Evolutionary conservation across 2,113 vertebrate species (phyloP), one percentile per base, ranked within the genome.

Genomic region (Triplophysa siluroides): DNA sequence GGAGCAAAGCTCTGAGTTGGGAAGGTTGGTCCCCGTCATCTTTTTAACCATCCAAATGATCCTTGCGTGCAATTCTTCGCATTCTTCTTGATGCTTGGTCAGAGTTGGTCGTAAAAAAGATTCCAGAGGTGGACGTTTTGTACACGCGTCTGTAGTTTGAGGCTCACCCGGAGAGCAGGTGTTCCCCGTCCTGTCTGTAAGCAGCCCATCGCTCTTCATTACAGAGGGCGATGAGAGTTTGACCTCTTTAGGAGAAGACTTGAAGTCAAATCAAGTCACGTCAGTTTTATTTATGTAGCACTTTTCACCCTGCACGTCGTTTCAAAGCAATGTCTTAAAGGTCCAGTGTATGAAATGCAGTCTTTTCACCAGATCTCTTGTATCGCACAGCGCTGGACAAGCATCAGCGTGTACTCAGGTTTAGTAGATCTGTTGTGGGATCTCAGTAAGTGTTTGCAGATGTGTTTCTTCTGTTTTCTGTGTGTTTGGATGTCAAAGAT

Each of bases 181-280:
- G 69, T 41, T 58, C 29, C 11, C 11, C 11, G 3, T 16, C 19
- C 6, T 14, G 52, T 58, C 52, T 72, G 52, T 21, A 14, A 72
- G 19, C 56, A 29, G 11, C 33, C 60, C 56, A 19, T 74, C 71
- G 18, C 56, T 74, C 56, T 74, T 74, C 41, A 41, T 58, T 24
- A 60, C 41, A 11, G 19, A 61, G n/a, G 56, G 19, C 71, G 43
- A 43, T 18, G 54, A 61, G 33, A n/a, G 19, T 73, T 60, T 60
- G 54, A n/a, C 33, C 54, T 13, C 56, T 74, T 24, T 38, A 74
- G 71, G 8, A 74, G 56, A 60, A 43, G 54, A 18, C 33, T 60
- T 52, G 16, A 18, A 52, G 16, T 52, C 50, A 52, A 52, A 52
- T 52, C 50, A 52, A 16, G 13, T 14, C 50, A 52, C 4, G 13